Conservation (phyloP, 2,797 vertebrate species). For the Coluber constrictor region DNA sequence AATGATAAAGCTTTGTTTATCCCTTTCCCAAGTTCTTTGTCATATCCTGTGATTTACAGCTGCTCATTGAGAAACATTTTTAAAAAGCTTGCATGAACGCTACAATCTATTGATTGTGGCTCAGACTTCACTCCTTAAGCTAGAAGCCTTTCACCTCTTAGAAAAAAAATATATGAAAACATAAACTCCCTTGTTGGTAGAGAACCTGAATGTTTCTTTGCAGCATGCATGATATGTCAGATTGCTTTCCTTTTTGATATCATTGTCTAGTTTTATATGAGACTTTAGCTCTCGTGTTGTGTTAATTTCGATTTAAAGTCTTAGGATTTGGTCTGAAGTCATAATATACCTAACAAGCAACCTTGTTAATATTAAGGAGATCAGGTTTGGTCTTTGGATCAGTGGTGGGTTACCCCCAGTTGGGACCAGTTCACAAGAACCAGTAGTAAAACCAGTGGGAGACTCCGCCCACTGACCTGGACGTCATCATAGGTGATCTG, state of each 20-base stretch:
- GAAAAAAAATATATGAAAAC: conserved; percentile 6
- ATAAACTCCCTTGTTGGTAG: not conserved
- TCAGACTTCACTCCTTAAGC: not conserved
- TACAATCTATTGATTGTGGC: not conserved
- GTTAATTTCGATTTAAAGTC: not conserved
- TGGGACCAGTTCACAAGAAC: too few relatives aligned
- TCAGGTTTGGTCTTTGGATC: not conserved
- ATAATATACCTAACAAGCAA: not conserved
- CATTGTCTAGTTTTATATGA: not conserved
- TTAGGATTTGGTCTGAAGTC: not conserved
- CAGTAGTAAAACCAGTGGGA: too few relatives aligned
- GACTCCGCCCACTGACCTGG: too few relatives aligned
- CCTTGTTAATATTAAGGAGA: not conserved
- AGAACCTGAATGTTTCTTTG: not conserved
- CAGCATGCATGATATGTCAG: not conserved
- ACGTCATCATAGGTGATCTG: too few relatives aligned
- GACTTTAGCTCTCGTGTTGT: not conserved
- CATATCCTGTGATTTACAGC: not conserved
- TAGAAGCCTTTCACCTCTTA: not conserved
- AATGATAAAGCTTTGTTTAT: not conserved
- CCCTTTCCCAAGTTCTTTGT: not conserved
- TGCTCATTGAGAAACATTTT: not conserved
- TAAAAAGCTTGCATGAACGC: not conserved
- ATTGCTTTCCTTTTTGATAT: not conserved
- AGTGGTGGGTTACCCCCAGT: too few relatives aligned